Percentiles rank a stretch among this genome's conserved stretches.
Conservation (phyloP, 2,888 invertebrate species). For the Diaphora mendica region DNA sequence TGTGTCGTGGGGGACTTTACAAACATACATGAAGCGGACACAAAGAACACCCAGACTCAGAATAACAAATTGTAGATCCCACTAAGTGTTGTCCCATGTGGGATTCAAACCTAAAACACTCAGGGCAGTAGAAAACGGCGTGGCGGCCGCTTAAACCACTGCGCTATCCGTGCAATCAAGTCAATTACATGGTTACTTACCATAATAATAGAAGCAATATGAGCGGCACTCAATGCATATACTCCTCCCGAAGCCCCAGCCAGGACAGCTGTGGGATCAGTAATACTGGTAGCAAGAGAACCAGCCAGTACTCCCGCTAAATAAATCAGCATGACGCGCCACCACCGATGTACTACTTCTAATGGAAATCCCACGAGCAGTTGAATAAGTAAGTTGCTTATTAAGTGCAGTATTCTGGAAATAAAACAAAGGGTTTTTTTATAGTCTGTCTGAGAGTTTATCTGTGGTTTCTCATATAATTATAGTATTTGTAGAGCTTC, state of each 20-base stretch:
- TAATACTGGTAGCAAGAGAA: constrained; percentile 90
- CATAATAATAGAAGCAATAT: constrained; percentile 93
- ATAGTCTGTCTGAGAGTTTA: neutral
- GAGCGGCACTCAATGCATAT: constrained; percentile 94
- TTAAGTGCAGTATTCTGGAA: constrained; percentile 66
- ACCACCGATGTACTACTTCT: constrained; percentile 96
- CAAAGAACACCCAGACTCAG: no score
- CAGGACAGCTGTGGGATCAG: constrained; percentile 89
- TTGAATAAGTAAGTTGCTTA: constrained; percentile 94
- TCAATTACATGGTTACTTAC: no score
- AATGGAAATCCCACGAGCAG: constrained; percentile 93
- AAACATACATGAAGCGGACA: no score
- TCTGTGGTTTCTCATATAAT: neutral
- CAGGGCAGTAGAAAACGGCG: no score
- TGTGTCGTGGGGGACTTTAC: no score
- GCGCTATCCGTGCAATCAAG: no score
- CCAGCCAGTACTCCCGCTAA: constrained; percentile 92
- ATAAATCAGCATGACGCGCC: constrained; percentile 92
- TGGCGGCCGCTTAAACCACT: no score
- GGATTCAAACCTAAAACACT: no score
- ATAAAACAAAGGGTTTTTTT: neutral
- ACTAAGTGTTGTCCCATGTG: no score
- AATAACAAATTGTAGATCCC: no score
- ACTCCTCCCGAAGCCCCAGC: constrained; percentile 96
- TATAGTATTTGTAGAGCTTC: neutral